Conservation (phyloP, 2,888 invertebrate genomes). For the Clitarchus hookeri region DNA sequence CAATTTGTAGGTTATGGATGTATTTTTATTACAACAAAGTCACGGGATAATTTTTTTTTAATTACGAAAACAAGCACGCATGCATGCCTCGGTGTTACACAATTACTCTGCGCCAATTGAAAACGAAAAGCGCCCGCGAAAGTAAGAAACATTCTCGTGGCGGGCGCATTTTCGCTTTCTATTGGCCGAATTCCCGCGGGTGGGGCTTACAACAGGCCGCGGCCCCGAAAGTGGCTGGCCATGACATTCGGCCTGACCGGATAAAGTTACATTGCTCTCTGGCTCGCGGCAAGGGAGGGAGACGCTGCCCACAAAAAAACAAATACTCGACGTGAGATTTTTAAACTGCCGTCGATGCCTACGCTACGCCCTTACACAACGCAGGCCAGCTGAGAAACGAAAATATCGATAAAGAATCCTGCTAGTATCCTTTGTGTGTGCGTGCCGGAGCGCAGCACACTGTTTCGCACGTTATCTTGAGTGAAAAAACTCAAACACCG, state of each 20-base stretch:
- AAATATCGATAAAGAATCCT: conserved; percentile 16
- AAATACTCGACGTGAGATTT: not conserved
- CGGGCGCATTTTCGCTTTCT: conserved; percentile 37
- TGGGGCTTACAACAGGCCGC: conserved; percentile 32
- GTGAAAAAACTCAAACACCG: conserved; percentile 35
- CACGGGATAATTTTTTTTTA: too few relatives aligned
- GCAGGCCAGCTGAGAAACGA: not conserved
- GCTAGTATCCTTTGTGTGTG: not conserved
- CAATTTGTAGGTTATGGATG: too few relatives aligned
- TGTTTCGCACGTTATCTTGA: not conserved
- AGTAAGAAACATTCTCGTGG: conserved; percentile 12
- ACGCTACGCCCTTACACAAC: not conserved
- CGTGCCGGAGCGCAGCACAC: not conserved
- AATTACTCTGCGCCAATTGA: not conserved
- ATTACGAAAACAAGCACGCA: too few relatives aligned
- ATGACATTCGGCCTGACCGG: conserved; percentile 37
- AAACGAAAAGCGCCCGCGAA: not conserved
- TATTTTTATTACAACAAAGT: too few relatives aligned
- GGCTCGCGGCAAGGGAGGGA: not conserved
- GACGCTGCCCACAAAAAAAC: not conserved
- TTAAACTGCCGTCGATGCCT: not conserved
- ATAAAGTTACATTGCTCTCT: conserved; percentile 34
- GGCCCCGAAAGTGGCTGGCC: conserved; percentile 37
- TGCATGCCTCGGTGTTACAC: not conserved
- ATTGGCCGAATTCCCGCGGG: conserved; percentile 39